Evolutionary conservation across 2,797 vertebrate genomes (phyloP).

Genomic region (Poecilia wingei): DNA sequence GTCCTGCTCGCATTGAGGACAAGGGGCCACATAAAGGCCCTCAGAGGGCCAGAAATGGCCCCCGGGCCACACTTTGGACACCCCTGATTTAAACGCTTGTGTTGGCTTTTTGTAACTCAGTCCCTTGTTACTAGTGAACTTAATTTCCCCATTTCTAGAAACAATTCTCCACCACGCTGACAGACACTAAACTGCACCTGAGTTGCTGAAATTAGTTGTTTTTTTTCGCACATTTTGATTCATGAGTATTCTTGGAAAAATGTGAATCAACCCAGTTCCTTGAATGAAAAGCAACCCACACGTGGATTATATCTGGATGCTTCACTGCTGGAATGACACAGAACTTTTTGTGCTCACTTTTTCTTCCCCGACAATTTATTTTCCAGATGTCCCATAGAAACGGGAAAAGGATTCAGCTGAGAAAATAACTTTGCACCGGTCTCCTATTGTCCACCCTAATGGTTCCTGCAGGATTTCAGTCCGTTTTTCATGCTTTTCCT

Average conservation of each 20-base stretch:
- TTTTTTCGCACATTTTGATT: background rate
- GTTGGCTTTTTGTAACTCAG: no score
- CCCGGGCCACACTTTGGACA: no score
- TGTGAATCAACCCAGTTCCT: background rate
- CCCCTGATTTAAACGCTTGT: no score
- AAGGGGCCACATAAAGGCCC: no score
- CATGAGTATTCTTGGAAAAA: background rate
- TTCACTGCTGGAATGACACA: background rate
- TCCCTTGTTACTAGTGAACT: background rate
- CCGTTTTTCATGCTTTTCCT: background rate
- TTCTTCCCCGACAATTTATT: slow-evolving; percentile 3
- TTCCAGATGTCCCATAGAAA: slow-evolving; percentile 3
- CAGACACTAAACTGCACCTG: background rate
- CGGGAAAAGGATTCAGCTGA: background rate
- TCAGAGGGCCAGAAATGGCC: no score
- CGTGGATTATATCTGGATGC: slow-evolving; percentile 5
- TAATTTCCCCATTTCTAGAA: background rate
- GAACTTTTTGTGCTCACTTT: background rate
- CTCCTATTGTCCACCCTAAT: background rate
- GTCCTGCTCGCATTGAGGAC: no score
- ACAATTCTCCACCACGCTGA: background rate
- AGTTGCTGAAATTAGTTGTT: background rate
- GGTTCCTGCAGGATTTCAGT: background rate
- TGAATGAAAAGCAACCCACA: background rate
- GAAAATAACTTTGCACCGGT: background rate